Evolutionary conservation across 2,113 vertebrate genomes (phyloP), one percentile per base, ranked within the genome.

Genomic region (Thermophis baileyi): DNA sequence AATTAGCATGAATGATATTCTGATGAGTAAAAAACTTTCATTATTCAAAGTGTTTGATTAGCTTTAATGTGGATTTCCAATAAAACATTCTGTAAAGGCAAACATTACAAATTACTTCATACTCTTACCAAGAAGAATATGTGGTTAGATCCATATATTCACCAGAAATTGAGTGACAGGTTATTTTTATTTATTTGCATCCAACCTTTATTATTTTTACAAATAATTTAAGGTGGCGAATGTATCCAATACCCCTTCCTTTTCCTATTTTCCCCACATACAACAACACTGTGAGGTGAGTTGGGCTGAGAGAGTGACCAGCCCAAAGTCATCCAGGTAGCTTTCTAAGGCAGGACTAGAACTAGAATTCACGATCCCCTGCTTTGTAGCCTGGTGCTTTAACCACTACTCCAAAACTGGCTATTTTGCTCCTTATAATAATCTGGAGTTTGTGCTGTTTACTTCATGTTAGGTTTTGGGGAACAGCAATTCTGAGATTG

Each of bases 401-500:
- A n/a, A 69, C 27, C 60, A 63, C 30, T 0, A n/a, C 60, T n/a
- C 4, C 60, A n/a, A n/a, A 69, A 69, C 30, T 69, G 11, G 4
- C 12, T 69, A 16, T 69, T 81, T 40, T 40, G 18, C 35, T 81
- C 12, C 35, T 81, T 81, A 81, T 22, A 81, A 81, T 81, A 40
- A 81, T 22, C 69, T 22, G 7, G 69, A 40, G 6, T 81, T 8
- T 40, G 6, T 81, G 35, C 18, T 74, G 14, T 74, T 74, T 20
- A 18, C 16, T 81, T 81, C 0, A 40, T 81, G 0, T 12, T 2
- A 51, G 4, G 90, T 89, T 74, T 94, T 95, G n/a, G 6, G 89
- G 92, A 94, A 92, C 94, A 94, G 93, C 94, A 93, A 91, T 89
- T 27, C 74, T 0, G 27, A 89, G 93, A 24, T 30, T 46, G 95